Conservation (phyloP, 2,888 invertebrate species). For the Hedya salicella region DNA sequence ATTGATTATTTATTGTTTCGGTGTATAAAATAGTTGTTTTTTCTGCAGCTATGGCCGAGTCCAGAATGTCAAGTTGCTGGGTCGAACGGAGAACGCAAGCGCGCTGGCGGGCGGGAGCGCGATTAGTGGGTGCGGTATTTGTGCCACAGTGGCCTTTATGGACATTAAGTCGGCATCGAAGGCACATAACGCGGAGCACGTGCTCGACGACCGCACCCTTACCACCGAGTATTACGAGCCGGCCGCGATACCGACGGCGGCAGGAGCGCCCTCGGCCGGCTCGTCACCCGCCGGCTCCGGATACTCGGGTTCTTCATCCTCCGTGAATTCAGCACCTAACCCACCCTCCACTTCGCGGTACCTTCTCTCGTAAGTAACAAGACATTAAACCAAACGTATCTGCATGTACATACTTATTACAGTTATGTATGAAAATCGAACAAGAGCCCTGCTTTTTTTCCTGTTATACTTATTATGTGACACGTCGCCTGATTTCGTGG, state of each 20-base stretch:
- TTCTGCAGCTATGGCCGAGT: constrained; percentile 97
- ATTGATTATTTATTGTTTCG: background rate
- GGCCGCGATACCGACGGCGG: constrained; percentile 88
- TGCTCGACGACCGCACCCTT: constrained; percentile 93
- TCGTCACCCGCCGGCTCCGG: constrained; percentile 84
- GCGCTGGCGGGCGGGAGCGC: constrained; percentile 81
- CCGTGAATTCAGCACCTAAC: constrained; percentile 79
- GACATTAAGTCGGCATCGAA: constrained; percentile 98
- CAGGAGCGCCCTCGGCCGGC: constrained; percentile 83
- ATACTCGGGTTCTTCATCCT: constrained; percentile 87
- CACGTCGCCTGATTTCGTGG: background rate
- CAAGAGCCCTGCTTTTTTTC: background rate
- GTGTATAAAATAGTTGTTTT: constrained; percentile 47
- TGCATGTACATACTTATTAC: background rate
- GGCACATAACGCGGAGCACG: constrained; percentile 95
- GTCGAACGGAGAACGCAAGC: constrained; percentile 85
- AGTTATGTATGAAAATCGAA: background rate
- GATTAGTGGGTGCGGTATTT: constrained; percentile 87
- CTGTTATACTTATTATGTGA: background rate
- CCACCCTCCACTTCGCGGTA: constrained; percentile 75
- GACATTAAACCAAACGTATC: background rate
- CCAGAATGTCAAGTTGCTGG: constrained; percentile 97
- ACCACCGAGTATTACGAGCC: constrained; percentile 97
- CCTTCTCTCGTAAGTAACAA: constrained; percentile 77
- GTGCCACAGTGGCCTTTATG: constrained; percentile 97